Percentiles rank a stretch among this genome's conserved stretches.
phyloP scores from a whole-genome alignment of 2,797 vertebrate species.

The Tauraco hartlaubi region DNA sequence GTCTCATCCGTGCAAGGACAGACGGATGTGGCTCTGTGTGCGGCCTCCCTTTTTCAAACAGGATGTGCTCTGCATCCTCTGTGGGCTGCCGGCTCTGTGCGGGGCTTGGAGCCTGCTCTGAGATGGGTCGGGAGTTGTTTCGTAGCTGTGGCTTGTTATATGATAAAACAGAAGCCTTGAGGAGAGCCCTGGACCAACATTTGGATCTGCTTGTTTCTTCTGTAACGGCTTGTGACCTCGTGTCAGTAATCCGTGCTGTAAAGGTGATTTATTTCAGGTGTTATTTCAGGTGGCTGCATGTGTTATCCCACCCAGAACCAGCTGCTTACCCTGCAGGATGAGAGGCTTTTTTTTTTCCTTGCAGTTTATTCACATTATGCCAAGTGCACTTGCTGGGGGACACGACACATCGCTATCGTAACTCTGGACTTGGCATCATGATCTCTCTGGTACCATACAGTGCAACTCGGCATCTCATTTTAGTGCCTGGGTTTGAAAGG shows the following conservation, averaged over 20 bases:
- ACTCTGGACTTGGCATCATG: constrained; percentile 38
- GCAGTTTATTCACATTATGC: background rate
- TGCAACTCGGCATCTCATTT: background rate
- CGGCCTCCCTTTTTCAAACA: constrained; percentile 6
- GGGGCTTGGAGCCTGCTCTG: background rate
- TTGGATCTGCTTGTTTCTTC: background rate
- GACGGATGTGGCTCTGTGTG: background rate
- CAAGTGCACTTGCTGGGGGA: background rate
- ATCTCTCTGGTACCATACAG: constrained; percentile 48
- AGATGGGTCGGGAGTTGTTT: background rate
- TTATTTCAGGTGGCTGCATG: background rate
- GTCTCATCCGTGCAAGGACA: background rate
- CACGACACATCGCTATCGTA: background rate
- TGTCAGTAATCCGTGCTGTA: background rate
- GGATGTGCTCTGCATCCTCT: constrained; percentile 34
- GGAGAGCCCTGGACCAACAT: background rate
- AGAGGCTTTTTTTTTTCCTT: background rate
- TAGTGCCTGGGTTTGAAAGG: constrained; percentile 45
- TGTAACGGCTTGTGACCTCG: fast-evolving
- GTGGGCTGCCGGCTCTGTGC: background rate
- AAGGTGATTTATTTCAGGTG: background rate
- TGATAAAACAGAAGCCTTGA: background rate
- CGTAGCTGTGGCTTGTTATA: background rate
- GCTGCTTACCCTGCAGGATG: background rate
- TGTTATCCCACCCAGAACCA: background rate